Conservation (phyloP, 2,888 invertebrate species). For the Brachynemurus nebulosus region DNA sequence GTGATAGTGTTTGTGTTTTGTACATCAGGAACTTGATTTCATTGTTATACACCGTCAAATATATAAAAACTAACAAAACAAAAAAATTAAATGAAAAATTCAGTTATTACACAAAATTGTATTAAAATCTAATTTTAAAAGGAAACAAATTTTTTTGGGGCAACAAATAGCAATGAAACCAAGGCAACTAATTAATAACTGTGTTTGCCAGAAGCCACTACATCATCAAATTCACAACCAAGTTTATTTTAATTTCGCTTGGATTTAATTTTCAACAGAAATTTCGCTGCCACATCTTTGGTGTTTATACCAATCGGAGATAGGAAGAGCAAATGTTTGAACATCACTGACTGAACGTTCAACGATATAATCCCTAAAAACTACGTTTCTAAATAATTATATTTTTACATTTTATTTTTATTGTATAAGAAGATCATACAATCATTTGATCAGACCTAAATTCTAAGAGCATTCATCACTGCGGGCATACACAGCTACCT, state of each 20-base stretch:
- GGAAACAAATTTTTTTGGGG: neutral
- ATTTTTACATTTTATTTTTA: too few species aligned
- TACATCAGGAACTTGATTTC: conserved; percentile 3
- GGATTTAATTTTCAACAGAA: neutral
- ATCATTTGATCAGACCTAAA: too few species aligned
- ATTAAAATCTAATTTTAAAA: neutral
- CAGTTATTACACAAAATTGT: neutral
- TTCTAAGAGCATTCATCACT: too few species aligned
- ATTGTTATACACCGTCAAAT: neutral
- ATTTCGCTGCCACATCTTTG: neutral
- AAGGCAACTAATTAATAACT: neutral
- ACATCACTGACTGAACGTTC: neutral
- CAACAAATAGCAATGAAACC: conserved; percentile 3
- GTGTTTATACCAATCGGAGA: neutral
- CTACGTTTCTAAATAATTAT: neutral
- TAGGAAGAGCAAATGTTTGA: neutral
- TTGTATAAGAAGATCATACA: too few species aligned
- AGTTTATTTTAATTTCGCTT: neutral
- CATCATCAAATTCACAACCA: neutral
- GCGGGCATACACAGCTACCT: too few species aligned
- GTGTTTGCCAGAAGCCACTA: neutral
- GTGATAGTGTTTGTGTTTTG: neutral
- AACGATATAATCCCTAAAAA: neutral
- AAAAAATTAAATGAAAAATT: neutral
- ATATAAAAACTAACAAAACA: too few species aligned